Evolutionary conservation across 2,113 vertebrate species (phyloP).

Genomic region (Neotragus pygmaeus): DNA sequence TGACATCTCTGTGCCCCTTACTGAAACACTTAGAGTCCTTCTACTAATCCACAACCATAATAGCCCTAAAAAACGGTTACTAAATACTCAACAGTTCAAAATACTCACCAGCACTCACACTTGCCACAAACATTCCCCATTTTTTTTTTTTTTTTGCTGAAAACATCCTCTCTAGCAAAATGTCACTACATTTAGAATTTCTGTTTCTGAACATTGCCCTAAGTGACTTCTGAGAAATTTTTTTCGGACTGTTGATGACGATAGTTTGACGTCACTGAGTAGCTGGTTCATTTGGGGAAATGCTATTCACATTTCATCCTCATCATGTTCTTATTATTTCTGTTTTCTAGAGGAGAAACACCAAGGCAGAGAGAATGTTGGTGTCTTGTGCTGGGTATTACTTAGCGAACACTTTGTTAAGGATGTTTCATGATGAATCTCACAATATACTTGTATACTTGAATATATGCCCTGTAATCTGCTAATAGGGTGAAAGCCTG

Average conservation of each 20-base stretch:
- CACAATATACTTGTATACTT: background rate
- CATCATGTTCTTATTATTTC: background rate
- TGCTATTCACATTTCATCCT: background rate
- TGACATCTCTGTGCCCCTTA: background rate
- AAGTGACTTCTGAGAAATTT: conserved; percentile 28
- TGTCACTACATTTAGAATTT: conserved; percentile 39
- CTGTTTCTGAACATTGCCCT: conserved; percentile 21
- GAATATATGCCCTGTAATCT: background rate
- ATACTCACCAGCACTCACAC: background rate
- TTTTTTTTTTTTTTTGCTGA: background rate
- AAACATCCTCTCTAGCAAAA: background rate
- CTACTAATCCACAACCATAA: background rate
- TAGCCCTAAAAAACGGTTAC: background rate
- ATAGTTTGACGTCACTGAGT: background rate
- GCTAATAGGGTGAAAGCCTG: background rate
- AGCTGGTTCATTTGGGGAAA: background rate
- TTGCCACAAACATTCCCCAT: background rate
- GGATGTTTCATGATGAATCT: background rate
- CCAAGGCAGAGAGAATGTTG: background rate
- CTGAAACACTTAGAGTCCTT: background rate
- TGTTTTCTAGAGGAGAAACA: background rate
- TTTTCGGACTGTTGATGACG: background rate
- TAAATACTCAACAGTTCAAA: background rate
- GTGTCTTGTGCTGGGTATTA: background rate
- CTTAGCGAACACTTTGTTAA: background rate